Base-by-base conservation (phyloP, 1,140 invertebrate species). In the Branchinecta lindahli region DNA sequence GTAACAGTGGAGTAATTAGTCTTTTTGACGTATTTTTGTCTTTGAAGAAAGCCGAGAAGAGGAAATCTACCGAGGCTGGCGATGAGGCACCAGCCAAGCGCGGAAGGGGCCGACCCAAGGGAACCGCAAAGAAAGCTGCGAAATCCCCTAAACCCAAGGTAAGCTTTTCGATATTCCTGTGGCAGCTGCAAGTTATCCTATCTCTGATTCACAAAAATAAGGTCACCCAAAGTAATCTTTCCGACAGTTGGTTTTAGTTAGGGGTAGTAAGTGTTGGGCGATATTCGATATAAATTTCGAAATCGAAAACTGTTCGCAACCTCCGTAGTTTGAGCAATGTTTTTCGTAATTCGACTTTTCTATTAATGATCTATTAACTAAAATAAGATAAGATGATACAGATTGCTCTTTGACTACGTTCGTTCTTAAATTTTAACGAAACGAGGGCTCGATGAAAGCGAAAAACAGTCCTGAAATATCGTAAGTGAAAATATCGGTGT, bases 61-160 rank as follows among this genome's bases (percentile, higher is more conserved):
- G 71, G 68, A 46, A 45, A 69, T 44, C 68, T 44, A 46, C 44
- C 10, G 47, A 45, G 20, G 71, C 65, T 21, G 68, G 68, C 12
- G 68, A 69, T 8, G 52, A 61, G 52, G 44, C 68, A 44, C 71
- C 69, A 18, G 71, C 52, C 10, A 72, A 72, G 46, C 20, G 71
- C 20, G 71, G 71, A 20, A 68, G 71, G 10, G 71, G 71, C 44
- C 71, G 71, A 10, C 71, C 71, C 18, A 72, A 72, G 61, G 71
- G 71, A 45, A 69, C 68, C n/a, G 71, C 68, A 33, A 72, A 72
- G 66, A 72, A 72, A n/a, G 68, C 44, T 33, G 68, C 68, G 2
- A 66, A 45, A 12, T 45, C 67, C 8, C 46, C 68, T 8, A 69
- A 47, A 45, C 68, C 71, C 68, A 68, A 67, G 66, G 45, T 66